Conservation (phyloP, 1,140 invertebrate genomes). For the Lordiphosa stackelbergi region DNA sequence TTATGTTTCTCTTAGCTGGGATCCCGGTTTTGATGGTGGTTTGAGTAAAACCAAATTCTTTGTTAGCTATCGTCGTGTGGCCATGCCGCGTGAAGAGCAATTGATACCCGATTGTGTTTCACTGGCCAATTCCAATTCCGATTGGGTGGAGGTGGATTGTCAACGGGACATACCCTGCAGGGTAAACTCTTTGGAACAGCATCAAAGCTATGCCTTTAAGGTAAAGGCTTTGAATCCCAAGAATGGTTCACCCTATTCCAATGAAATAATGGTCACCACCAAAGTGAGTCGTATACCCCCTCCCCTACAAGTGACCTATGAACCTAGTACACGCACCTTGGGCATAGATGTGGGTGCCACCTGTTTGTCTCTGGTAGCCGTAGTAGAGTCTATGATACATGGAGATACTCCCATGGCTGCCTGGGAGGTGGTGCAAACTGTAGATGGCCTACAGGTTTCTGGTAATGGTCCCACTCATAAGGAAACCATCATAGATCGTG, state of each 20-base stretch:
- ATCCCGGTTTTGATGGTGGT: slow-evolving; percentile 93
- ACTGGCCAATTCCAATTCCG: slow-evolving; percentile 80
- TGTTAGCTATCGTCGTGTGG: slow-evolving; percentile 84
- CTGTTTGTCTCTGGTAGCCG: slow-evolving; percentile 85
- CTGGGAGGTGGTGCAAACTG: slow-evolving; percentile 85
- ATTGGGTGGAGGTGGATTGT: slow-evolving; percentile 90
- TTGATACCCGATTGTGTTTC: slow-evolving; percentile 81
- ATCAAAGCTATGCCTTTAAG: slow-evolving; percentile 90
- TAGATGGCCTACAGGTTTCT: slow-evolving; percentile 82
- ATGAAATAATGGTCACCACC: slow-evolving; percentile 86
- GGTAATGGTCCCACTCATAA: slow-evolving; percentile 83
- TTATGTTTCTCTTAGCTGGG: slow-evolving; percentile 88
- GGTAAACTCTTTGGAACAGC: slow-evolving; percentile 88
- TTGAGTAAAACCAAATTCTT: slow-evolving; percentile 90
- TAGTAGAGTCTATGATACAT: slow-evolving; percentile 83
- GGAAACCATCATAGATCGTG: slow-evolving; percentile 82
- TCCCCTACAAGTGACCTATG: slow-evolving; percentile 88
- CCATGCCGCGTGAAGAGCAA: slow-evolving; percentile 80
- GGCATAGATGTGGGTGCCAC: slow-evolving; percentile 87
- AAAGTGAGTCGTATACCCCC: slow-evolving; percentile 89
- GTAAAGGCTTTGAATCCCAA: slow-evolving; percentile 91
- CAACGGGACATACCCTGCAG: slow-evolving; percentile 91
- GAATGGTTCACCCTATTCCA: slow-evolving; percentile 89
- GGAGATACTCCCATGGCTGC: slow-evolving; percentile 79
- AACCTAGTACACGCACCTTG: slow-evolving; percentile 85